A percentile compares a stretch with the other conserved stretches of the same genome.
These are phyloP conservation scores for Hydropsyche tenuis DNA, from an alignment of 1,140 invertebrate genomes.

Conservation along the genomic window DNA sequence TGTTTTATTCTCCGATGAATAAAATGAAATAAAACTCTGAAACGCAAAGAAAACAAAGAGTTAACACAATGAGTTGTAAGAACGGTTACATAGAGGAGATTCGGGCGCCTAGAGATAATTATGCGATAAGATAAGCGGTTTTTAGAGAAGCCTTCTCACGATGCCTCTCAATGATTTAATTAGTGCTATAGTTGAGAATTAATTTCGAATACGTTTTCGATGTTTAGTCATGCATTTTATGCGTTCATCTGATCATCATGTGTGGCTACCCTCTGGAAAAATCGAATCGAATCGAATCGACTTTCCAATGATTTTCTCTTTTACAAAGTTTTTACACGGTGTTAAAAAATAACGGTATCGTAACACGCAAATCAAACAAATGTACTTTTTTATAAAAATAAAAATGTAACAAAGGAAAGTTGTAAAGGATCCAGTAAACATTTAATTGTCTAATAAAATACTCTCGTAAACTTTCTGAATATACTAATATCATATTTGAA, in stretches of 20 bases:
- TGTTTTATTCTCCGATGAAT: constrained; percentile 52
- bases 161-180: no score
- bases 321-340: not conserved
- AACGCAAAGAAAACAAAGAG: constrained; percentile 15
- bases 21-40: constrained; percentile 42
- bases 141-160: no score
- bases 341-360: no score
- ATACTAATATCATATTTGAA: no score
- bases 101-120: no score
- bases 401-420: not conserved
- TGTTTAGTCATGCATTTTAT: not conserved
- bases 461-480: no score
- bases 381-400: no score
- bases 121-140: no score
- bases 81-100: no score
- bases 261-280: constrained; percentile 7
- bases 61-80: not conserved
- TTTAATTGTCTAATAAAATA: not conserved
- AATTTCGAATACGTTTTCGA: not conserved
- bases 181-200: no score
- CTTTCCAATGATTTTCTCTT: constrained; percentile 9
- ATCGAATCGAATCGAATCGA: constrained; percentile 7
- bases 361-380: no score
- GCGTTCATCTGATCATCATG: not conserved
- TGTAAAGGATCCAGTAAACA: not conserved